phyloP scores from a whole-genome alignment of 1,140 invertebrate genomes.

The Asobara japonica region DNA sequence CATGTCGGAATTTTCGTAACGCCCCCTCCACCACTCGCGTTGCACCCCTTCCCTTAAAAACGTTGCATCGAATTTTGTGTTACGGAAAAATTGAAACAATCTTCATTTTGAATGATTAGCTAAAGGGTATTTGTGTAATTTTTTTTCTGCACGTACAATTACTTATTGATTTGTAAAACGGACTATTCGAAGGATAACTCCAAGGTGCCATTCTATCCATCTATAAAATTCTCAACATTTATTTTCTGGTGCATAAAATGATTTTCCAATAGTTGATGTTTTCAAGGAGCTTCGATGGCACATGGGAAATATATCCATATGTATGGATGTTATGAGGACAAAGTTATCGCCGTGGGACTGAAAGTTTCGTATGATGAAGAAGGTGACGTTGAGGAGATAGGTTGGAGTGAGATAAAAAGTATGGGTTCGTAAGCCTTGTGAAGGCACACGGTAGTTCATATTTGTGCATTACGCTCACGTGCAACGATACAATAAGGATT shows the following conservation, averaged over 20 bases:
- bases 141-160: no score
- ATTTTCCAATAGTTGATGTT: background rate
- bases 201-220: background rate
- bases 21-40: no score
- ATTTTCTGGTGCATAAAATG: background rate
- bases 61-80: no score
- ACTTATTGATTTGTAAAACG: no score
- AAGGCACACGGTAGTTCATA: constrained; percentile 47
- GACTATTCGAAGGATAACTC: background rate
- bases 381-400: constrained; percentile 13
- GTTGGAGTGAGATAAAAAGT: constrained; percentile 6
- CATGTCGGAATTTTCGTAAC: no score
- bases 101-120: no score
- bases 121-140: no score
- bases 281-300: background rate
- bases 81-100: no score
- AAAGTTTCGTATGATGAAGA: constrained; percentile 8
- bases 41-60: no score
- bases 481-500: constrained; percentile 68
- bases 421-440: background rate
- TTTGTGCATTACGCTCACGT: constrained; percentile 67
- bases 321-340: constrained; percentile 9
- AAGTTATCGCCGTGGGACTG: constrained; percentile 13
- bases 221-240: background rate
- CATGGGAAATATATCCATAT: background rate